phyloP scores from a whole-genome alignment of 1,140 invertebrate genomes.

The Bombus haemorrhoidalis region DNA sequence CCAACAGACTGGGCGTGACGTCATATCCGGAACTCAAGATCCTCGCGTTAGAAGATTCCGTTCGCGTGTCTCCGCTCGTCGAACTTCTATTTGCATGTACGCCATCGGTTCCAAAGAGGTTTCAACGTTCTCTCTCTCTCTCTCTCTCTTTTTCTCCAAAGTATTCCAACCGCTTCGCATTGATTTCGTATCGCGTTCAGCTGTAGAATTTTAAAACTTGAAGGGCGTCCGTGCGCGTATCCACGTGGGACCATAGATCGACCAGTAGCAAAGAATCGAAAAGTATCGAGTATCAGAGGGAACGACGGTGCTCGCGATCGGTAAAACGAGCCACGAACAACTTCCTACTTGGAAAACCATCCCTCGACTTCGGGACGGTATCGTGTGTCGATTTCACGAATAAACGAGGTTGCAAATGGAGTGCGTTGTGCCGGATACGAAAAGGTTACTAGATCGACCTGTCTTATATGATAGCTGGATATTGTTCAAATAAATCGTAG shows the following conservation, averaged over 20 bases:
- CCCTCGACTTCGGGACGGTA: not conserved
- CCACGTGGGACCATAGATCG: not conserved
- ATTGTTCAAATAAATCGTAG: not conserved
- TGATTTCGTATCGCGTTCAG: constrained; percentile 73
- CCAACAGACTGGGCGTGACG: constrained; percentile 61
- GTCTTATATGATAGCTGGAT: not conserved
- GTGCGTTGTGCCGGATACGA: not conserved
- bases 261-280: not conserved
- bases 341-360: constrained; percentile 18
- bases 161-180: constrained; percentile 61
- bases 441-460: too few relatives aligned
- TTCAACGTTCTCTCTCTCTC: not conserved
- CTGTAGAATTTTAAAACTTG: constrained; percentile 73
- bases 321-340: constrained; percentile 60
- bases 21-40: constrained; percentile 60
- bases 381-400: constrained; percentile 16
- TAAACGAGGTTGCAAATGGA: constrained; percentile 1
- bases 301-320: constrained; percentile 39
- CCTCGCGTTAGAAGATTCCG: constrained; percentile 26
- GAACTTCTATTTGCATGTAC: constrained; percentile 38
- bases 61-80: constrained; percentile 43
- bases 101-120: constrained; percentile 14
- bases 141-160: not conserved
- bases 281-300: constrained; percentile 70
- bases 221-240: constrained; percentile 54